Conservation (phyloP, 2,113 vertebrate genomes). For the rat (Rattus norvegicus) region GRCr8 NC_086024.1:132854501-132855000, state of each 20-base stretch:
- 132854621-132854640: constrained; percentile 58
- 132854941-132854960: constrained; percentile 74
- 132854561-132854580: not conserved
- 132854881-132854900: not conserved
- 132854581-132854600: not conserved
- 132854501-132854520: constrained; percentile 58
- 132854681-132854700: constrained; percentile 77
- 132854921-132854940: constrained; percentile 62
- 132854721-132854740: not conserved
- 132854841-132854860: constrained; percentile 65
- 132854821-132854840: not conserved
- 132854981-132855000: constrained; percentile 67
- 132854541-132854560: constrained; percentile 16
- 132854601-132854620: constrained; percentile 55
- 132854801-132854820: not conserved
- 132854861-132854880: not conserved
- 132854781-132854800: not conserved
- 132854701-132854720: not conserved
- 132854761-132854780: not conserved
- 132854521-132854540: not conserved
- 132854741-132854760: not conserved
- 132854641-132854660: not conserved
- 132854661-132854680: constrained; percentile 68
- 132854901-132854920: constrained; percentile 37
- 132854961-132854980: constrained; percentile 61